These are phyloP conservation scores for Lordiphosa stackelbergi DNA, from an alignment of 1,140 invertebrate genomes.

Conservation along the genomic window DNA sequence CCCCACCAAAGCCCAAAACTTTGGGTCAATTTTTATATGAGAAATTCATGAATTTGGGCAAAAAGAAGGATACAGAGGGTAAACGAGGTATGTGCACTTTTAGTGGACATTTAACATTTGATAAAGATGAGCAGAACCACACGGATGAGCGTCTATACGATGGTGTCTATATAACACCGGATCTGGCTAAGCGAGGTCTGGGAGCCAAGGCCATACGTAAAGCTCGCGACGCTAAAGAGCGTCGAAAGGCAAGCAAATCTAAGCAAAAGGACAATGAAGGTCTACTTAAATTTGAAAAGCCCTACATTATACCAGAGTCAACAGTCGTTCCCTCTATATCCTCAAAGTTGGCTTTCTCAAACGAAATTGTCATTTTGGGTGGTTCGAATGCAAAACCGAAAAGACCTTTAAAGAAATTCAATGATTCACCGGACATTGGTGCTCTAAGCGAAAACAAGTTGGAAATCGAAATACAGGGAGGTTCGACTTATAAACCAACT, in stretches of 20 bases:
- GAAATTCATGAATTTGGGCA: background rate
- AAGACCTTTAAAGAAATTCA: slow-evolving; percentile 9
- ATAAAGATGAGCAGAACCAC: background rate
- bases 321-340: no score
- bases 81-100: slow-evolving; percentile 4
- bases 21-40: slow-evolving; percentile 5
- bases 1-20: background rate
- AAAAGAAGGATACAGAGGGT: slow-evolving; percentile 3
- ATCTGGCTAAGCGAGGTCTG: slow-evolving; percentile 8
- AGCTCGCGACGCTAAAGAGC: background rate
- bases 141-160: background rate
- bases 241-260: background rate
- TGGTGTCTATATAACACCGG: slow-evolving; percentile 18
- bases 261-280: background rate
- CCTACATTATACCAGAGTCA: background rate
- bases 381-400: background rate
- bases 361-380: no score
- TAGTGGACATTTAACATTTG: background rate
- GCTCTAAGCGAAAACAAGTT: no score
- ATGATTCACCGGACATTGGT: no score
- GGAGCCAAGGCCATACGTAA: slow-evolving; percentile 1
- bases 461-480: slow-evolving; percentile 18
- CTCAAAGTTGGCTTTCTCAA: no score
- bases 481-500: slow-evolving; percentile 14
- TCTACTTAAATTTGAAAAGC: background rate